phyloP scores from a whole-genome alignment of 2,888 invertebrate genomes.

The Aphidoletes aphidimyza region DNA sequence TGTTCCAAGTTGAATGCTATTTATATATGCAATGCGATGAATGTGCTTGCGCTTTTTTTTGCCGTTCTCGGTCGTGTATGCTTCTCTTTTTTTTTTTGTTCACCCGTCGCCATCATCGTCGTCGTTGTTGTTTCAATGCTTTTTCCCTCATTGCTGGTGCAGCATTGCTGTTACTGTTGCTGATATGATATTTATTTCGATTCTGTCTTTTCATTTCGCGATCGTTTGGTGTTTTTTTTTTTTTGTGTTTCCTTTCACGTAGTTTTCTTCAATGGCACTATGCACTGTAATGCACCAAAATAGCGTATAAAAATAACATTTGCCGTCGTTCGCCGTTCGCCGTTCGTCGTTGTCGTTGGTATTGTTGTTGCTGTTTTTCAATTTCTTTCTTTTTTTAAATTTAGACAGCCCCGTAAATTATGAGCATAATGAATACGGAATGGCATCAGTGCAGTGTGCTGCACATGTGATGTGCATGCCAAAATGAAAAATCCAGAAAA shows the following conservation, averaged over 20 bases:
- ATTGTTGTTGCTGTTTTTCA: no score
- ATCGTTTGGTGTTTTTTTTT: neutral
- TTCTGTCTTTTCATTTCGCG: neutral
- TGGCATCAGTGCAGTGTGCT: neutral
- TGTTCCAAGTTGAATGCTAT: conserved; percentile 45
- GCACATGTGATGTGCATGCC: neutral
- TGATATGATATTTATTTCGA: neutral
- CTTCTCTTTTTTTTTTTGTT: neutral
- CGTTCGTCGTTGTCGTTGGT: no score
- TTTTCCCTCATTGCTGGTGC: neutral
- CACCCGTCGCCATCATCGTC: no score
- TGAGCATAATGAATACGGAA: neutral
- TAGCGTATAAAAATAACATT: neutral
- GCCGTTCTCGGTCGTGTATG: no score
- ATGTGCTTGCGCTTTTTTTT: neutral
- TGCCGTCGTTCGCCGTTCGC: no score
- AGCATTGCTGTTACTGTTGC: neutral
- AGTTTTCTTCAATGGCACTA: conserved; percentile 25
- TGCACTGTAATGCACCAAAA: neutral
- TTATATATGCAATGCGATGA: conserved; percentile 3
- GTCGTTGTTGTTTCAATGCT: neutral
- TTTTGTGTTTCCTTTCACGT: conserved; percentile 33
- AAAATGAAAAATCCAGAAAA: neutral
- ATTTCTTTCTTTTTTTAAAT: no score
- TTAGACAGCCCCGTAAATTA: conserved; percentile 15